Evolutionary conservation across 2,888 invertebrate genomes (phyloP), one percentile per base, ranked within the genome.

Genomic region (Ctenicera cuprea): DNA sequence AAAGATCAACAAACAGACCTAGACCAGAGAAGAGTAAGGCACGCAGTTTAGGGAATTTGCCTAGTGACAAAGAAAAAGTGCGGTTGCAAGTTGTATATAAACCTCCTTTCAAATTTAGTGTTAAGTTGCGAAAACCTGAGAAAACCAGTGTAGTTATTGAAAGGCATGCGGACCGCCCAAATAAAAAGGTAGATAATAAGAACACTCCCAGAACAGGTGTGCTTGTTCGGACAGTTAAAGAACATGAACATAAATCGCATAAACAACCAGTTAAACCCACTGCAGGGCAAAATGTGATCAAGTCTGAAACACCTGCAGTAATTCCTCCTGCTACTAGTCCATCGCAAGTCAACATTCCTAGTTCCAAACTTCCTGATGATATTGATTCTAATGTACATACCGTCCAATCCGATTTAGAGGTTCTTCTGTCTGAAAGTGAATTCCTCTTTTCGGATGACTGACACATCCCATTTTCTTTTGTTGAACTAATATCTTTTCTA

Each of bases 11-110:
- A 3, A 87, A 89, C 22, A 87, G 90, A 82, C 89, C 89, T 77
- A 81, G 85, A 68, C 80, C 84, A n/a, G 87, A 86, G 77, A 91
- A 91, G 81, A 92, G 92, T 78, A 93, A 93, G 82, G 85, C 86
- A 48, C 85, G 84, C 75, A 94, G 94, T 81, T 91, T 92, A 74
- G 93, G 93, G 16, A 93, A 93, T 82, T 88, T 94, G 43, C 86
- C 91, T n/a, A 88, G 89, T 50, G 87, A 87, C 74, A 87, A 87
- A 72, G 91, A 90, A 73, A 94, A 94, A 84, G 92, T 95, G 11
- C 91, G 94, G 78, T 87, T 95, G 20, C 95, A 95, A 86, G 95
- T 95, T 38, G 94, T 95, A 26, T 95, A 95, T 85, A 95, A 95
- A 84, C 95, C 95, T 63, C 95, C 95, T 11, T 95, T 95, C 87